Evolutionary conservation across 2,888 invertebrate genomes (phyloP), one percentile per base, ranked within the genome.

Genomic region (Drosophila trichaetosa): DNA sequence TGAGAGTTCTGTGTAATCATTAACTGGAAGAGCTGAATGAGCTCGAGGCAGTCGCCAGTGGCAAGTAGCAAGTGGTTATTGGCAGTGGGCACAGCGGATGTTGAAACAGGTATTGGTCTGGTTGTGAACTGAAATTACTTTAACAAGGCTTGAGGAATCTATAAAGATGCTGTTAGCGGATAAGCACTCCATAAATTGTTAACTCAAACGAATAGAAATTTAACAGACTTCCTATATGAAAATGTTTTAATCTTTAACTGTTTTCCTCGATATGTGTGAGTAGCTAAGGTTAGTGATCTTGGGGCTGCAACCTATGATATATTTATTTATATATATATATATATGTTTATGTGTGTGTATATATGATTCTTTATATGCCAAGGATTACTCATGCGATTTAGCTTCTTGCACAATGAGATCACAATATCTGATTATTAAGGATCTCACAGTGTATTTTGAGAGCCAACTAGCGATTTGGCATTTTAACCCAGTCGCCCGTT

Each of bases 91-190:
- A 16, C 53, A 60, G 60, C 80, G 78, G 80, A 76, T 76, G 76
- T 40, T 53, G 38, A 31, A 75, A 78, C 77, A 48, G 80, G 80
- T 80, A 76, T 71, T 27, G n/a, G 51, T 8, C 27, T 36, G 42
- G 38, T 42, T 70, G 56, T 62, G 62, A 57, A 48, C 31, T 69
- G 24, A 56, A 69, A 67, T 61, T 58, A 58, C 73, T 51, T 16
- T 61, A 75, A 76, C 64, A 61, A 69, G 76, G 33, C 70, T 58
- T 40, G 63, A 53, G 72, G 65, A 65, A 73, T 76, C 77, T 66
- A 80, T 79, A 79, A 76, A 80, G 80, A 79, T 80, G 64, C 62
- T 72, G 71, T 68, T 65, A 49, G 54, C 67, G 65, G 78, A 80
- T 78, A 80, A 78, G 46, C 54, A 76, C 42, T 29, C 68, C 18